phyloP scores from a whole-genome alignment of 2,113 vertebrate genomes.

The Haemorhous mexicanus region DNA sequence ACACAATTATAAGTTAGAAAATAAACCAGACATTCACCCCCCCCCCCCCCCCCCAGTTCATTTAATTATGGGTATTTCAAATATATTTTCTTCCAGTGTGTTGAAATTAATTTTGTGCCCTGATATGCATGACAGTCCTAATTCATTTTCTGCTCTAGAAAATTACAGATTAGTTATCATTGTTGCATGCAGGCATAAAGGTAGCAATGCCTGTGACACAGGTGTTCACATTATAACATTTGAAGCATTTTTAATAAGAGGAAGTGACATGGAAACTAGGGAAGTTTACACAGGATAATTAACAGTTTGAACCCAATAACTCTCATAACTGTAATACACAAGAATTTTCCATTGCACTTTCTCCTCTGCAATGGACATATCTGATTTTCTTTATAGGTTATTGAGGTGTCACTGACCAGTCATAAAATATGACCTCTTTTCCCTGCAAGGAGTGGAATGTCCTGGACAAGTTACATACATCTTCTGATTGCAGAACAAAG shows the following conservation, averaged over 20 bases:
- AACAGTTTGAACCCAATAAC: not conserved
- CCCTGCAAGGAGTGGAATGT: not conserved
- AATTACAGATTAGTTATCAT: not conserved
- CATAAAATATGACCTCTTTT: not conserved
- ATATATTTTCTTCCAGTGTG: not conserved
- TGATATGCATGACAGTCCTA: not conserved
- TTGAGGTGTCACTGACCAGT: not conserved
- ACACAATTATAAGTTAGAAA: not conserved
- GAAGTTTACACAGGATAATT: not conserved
- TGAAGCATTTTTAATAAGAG: not conserved
- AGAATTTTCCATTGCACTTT: not conserved
- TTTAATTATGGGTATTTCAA: not conserved
- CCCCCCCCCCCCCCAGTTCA: rapidly evolving
- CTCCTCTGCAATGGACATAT: not conserved
- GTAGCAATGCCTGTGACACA: not conserved
- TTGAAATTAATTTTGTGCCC: not conserved
- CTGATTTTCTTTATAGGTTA: not conserved
- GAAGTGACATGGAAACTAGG: not conserved
- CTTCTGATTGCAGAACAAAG: not conserved
- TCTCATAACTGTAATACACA: not conserved
- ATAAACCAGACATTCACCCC: not conserved
- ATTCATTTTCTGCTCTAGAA: not conserved
- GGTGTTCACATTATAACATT: not conserved
- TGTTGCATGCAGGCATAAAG: not conserved
- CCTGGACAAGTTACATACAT: not conserved